These are phyloP conservation scores for Stigmatopora argus DNA, from an alignment of 2,113 vertebrate species.

Conservation along the genomic window DNA sequence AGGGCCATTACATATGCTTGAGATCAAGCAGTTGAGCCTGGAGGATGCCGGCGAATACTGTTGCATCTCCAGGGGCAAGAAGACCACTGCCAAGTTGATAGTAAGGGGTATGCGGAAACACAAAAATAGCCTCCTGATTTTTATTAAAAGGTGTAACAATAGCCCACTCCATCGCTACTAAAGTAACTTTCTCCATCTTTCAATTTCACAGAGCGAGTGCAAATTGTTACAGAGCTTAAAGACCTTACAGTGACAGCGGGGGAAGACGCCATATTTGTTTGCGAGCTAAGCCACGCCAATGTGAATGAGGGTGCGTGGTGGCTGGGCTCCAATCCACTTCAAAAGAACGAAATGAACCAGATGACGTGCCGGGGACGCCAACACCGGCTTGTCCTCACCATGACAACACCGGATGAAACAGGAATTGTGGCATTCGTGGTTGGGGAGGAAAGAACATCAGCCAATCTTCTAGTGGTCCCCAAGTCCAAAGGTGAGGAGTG, in stretches of 20 bases:
- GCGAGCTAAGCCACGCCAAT: slow-evolving; percentile 79
- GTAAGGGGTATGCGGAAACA: slow-evolving; percentile 76
- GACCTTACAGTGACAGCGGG: slow-evolving; percentile 80
- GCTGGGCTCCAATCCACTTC: slow-evolving; percentile 77
- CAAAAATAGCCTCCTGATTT: neutral
- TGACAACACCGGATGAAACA: slow-evolving; percentile 85
- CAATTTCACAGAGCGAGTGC: slow-evolving; percentile 65
- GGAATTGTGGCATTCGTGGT: slow-evolving; percentile 69
- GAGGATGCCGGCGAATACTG: slow-evolving; percentile 81
- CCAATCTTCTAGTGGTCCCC: slow-evolving; percentile 70
- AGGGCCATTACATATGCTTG: slow-evolving; percentile 70
- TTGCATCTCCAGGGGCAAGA: slow-evolving; percentile 80
- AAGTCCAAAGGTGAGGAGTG: slow-evolving; percentile 71
- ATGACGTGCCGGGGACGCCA: slow-evolving; percentile 80
- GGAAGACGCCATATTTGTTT: slow-evolving; percentile 84
- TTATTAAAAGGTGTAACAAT: neutral
- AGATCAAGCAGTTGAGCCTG: slow-evolving; percentile 69
- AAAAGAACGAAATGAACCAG: slow-evolving; percentile 85
- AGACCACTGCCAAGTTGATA: slow-evolving; percentile 69
- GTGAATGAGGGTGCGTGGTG: slow-evolving; percentile 81
- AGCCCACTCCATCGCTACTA: slow-evolving; percentile 25
- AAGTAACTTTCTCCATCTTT: slow-evolving; percentile 24
- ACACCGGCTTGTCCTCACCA: slow-evolving; percentile 86
- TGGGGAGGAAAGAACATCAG: slow-evolving; percentile 64
- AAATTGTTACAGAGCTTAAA: slow-evolving; percentile 77